phyloP scores from a whole-genome alignment of 2,797 vertebrate species.

The Potorous gilbertii region DNA sequence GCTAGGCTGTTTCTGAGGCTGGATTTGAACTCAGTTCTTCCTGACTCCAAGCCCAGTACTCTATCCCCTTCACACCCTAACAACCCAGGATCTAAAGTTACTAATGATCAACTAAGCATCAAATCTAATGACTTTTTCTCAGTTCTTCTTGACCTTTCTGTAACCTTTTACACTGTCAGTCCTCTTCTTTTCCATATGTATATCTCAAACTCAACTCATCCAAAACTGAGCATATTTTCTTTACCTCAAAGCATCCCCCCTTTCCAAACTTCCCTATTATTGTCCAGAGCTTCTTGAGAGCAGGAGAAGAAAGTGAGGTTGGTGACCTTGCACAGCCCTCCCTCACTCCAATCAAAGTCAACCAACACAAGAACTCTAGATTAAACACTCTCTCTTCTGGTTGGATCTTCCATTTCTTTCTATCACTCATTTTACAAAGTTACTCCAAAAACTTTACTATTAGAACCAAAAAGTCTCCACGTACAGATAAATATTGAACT shows the following conservation, averaged over 20 bases:
- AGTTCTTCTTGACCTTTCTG: neutral
- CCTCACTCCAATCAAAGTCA: too few relatives aligned
- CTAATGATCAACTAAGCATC: neutral
- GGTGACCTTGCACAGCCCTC: too few relatives aligned
- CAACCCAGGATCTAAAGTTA: neutral
- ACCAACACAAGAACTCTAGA: too few relatives aligned
- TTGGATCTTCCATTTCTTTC: too few relatives aligned
- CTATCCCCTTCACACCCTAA: neutral
- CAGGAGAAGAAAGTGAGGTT: neutral
- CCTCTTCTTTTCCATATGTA: neutral
- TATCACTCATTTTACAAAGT: too few relatives aligned
- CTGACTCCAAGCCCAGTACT: neutral
- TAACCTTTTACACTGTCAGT: neutral
- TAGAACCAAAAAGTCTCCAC: too few relatives aligned
- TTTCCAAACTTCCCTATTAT: neutral
- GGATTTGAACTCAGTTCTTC: neutral
- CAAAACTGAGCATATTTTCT: neutral
- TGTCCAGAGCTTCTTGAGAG: neutral
- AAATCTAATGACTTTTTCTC: neutral
- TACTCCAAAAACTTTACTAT: too few relatives aligned
- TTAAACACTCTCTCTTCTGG: too few relatives aligned
- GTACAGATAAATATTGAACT: too few relatives aligned
- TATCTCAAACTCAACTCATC: neutral
- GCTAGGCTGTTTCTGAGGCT: too few relatives aligned
- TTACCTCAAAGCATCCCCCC: neutral